Base-by-base conservation (phyloP, 1,140 invertebrate species). In the Phenacoccus solenopsis region DNA sequence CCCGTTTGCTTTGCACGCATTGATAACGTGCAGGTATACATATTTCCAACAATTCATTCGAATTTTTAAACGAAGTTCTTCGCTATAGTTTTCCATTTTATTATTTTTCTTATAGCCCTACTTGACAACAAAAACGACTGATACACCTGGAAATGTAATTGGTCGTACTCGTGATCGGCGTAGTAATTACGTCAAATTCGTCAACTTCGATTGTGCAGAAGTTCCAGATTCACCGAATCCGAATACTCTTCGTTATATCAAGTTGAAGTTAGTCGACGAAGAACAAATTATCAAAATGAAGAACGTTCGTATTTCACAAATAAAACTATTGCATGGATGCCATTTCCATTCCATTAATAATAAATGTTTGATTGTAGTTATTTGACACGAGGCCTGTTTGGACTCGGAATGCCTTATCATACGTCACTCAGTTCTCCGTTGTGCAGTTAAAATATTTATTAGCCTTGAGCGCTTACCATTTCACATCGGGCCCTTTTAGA, bases 351-450 rank as follows among this genome's bases (percentile, higher is more conserved):
- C 9, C 9, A 64, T 10, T 64, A 64, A 25, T 64, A 24, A 24
- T 64, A 4, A 28, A 4, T 1, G 13, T 25, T 67, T 27, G 28
- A 72, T 70, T 72, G 10, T 70, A 77, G 81, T 76, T 87, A 7
- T 94, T 94, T 77, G 83, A 89, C 59, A 83, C 89, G 69, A 81
- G 89, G 69, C 93, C 93, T 0, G 86, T 96, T 71, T 95, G 91
- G 90, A 91, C 90, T 0, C 87, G 88, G 74, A 86, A 86, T 75
- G 88, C 86, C 0, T 75, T 97, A 1, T 80, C 84, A 70, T 84
- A 82, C 75, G 80, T 84, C 24, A 88, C 86, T 0, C 84, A 86
- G 30, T 82, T 88, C 73, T 79, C 82, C 0, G 74, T 78, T 3
- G 82, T 85, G 21, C 84, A 86, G 28, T 76, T 95, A 0, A 95